phyloP scores from a whole-genome alignment of 2,797 vertebrate genomes.

The Taenioides sp. region DNA sequence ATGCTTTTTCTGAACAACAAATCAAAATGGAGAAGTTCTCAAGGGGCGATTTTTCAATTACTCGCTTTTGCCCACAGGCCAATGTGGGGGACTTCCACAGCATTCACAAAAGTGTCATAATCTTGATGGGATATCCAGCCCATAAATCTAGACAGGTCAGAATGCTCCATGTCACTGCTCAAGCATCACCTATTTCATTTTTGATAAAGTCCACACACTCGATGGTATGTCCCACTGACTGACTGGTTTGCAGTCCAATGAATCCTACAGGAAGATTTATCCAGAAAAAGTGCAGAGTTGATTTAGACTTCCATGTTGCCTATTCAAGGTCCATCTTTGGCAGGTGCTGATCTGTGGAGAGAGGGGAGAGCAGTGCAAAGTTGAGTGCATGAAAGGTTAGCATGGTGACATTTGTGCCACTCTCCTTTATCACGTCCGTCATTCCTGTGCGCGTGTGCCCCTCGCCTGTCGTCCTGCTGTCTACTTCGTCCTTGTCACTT shows the following conservation, averaged over 20 bases:
- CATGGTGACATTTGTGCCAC: slow-evolving; percentile 75
- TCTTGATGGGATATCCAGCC: slow-evolving; percentile 62
- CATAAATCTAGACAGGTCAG: slow-evolving; percentile 64
- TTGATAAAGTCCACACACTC: slow-evolving; percentile 37
- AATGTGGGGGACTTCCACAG: slow-evolving; percentile 54
- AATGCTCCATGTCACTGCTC: slow-evolving; percentile 55
- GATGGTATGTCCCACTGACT: slow-evolving; percentile 43
- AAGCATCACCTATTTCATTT: slow-evolving; percentile 65
- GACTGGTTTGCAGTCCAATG: slow-evolving; percentile 33
- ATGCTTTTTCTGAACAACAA: slow-evolving; percentile 34
- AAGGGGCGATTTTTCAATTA: slow-evolving; percentile 62
- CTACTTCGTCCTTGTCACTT: slow-evolving; percentile 71
- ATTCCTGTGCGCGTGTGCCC: slow-evolving; percentile 62
- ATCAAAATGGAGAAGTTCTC: slow-evolving; percentile 46
- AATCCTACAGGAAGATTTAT: slow-evolving; percentile 33
- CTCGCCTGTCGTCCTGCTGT: slow-evolving; percentile 67
- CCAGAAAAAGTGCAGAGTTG: slow-evolving; percentile 28
- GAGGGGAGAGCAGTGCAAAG: slow-evolving; percentile 38
- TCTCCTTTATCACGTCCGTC: slow-evolving; percentile 70
- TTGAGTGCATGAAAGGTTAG: slow-evolving; percentile 69
- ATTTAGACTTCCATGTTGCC: slow-evolving; percentile 50
- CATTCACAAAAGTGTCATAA: slow-evolving; percentile 55
- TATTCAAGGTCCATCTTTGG: slow-evolving; percentile 52
- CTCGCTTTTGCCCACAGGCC: slow-evolving; percentile 61
- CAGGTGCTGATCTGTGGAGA: slow-evolving; percentile 43